phyloP scores from a whole-genome alignment of 2,888 invertebrate species.

The Scaptodrosophila latifasciaeformis region DNA sequence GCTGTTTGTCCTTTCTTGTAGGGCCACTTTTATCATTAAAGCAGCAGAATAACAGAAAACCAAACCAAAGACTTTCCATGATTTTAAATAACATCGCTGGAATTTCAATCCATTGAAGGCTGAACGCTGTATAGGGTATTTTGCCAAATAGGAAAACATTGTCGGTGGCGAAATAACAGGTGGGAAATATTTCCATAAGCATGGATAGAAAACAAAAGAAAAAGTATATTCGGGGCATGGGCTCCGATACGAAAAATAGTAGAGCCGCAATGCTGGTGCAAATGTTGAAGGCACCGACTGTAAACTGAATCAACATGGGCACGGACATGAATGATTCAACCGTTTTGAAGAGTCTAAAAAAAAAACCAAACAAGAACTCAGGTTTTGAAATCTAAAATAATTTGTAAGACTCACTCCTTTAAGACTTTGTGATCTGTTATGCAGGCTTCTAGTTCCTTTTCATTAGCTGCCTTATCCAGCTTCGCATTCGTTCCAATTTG shows the following conservation, averaged over 20 bases:
- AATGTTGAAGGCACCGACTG: conserved; percentile 29
- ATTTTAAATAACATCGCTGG: too few relatives aligned
- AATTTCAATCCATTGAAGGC: conserved; percentile 31
- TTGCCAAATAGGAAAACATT: conserved; percentile 25
- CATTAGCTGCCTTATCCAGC: conserved; percentile 22
- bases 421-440: conserved; percentile 55
- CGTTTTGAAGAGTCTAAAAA: conserved; percentile 19
- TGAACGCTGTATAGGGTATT: conserved; percentile 24
- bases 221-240: conserved; percentile 30
- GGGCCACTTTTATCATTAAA: too few relatives aligned
- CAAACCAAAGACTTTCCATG: too few relatives aligned
- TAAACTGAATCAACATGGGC: conserved; percentile 37
- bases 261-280: conserved; percentile 31
- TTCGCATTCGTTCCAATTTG: conserved; percentile 37
- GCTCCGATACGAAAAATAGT: conserved; percentile 29
- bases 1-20: too few relatives aligned
- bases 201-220: conserved; percentile 22
- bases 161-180: conserved; percentile 41
- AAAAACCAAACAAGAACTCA: too few relatives aligned
- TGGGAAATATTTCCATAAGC: conserved; percentile 38
- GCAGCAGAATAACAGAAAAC: too few relatives aligned
- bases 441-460: conserved; percentile 43
- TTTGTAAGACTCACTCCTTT: conserved; percentile 39
- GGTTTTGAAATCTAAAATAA: too few relatives aligned
- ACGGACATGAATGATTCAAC: conserved; percentile 31